A percentile compares a stretch with the other conserved stretches of the same genome.
Evolutionary conservation across 2,797 vertebrate species (phyloP).

Genomic region (Callimico goeldii): DNA sequence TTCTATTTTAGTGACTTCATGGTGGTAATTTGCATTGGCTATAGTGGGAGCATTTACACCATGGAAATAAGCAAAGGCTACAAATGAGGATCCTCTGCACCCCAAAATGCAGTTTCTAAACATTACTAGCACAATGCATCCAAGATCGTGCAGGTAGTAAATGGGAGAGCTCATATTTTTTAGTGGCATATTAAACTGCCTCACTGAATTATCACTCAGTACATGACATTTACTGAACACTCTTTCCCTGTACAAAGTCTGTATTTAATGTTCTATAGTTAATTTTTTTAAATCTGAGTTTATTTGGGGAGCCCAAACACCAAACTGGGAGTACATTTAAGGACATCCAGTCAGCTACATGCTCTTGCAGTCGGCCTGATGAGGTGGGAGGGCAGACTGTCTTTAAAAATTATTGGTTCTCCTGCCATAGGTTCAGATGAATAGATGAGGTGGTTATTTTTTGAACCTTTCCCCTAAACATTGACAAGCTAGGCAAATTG

Average conservation of each 20-base stretch:
- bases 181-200: neutral
- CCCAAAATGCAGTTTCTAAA: neutral
- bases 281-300: neutral
- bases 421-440: neutral
- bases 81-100: neutral
- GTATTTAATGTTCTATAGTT: neutral
- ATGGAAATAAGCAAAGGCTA: neutral
- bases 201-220: neutral
- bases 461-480: neutral
- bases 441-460: constrained; percentile 16
- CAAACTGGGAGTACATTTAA: neutral
- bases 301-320: neutral
- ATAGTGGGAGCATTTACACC: neutral
- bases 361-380: neutral
- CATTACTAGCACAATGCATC: neutral
- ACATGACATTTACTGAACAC: neutral
- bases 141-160: neutral
- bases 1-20: neutral
- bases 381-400: neutral
- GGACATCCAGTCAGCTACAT: neutral
- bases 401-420: neutral
- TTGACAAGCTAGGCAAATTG: neutral
- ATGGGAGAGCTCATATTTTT: neutral
- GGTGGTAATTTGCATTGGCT: neutral
- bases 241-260: neutral